Conservation (phyloP, 1,140 invertebrate species). For the Zaprionus africanus region DNA sequence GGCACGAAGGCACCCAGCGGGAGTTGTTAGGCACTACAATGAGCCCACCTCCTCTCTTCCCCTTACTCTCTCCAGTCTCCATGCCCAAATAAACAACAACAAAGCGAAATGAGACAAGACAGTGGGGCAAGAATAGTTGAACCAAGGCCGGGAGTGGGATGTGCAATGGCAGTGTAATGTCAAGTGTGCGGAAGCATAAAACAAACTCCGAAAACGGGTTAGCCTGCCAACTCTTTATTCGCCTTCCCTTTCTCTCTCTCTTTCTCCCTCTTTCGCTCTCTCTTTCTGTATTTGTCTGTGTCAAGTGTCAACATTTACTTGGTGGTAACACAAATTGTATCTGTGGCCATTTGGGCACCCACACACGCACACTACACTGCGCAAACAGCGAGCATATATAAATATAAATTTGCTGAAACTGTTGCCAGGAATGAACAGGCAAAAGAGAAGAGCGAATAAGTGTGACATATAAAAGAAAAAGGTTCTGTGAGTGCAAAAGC, state of each 20-base stretch:
- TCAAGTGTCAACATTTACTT: conserved; percentile 82
- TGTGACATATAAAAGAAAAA: no score
- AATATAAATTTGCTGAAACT: conserved; percentile 6
- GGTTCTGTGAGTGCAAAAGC: no score
- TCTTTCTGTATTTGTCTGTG: conserved; percentile 72
- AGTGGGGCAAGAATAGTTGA: conserved; percentile 18
- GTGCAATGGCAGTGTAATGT: conserved; percentile 73
- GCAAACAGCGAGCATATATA: conserved; percentile 14
- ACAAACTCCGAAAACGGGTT: conserved; percentile 77
- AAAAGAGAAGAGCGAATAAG: not conserved
- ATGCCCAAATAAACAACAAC: conserved; percentile 30
- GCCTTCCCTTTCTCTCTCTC: not conserved
- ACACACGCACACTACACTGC: conserved; percentile 48
- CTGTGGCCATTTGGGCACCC: conserved; percentile 67
- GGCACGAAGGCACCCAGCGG: conserved; percentile 50
- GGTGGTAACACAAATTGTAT: conserved; percentile 80
- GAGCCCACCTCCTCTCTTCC: no score
- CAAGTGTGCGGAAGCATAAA: conserved; percentile 80
- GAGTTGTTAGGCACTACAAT: conserved; percentile 4
- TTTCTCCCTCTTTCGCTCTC: not conserved
- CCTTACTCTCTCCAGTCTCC: no score
- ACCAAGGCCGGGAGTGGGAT: conserved; percentile 29
- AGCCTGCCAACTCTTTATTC: conserved; percentile 49
- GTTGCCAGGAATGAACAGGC: not conserved
- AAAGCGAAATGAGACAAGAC: conserved; percentile 34